Base-by-base conservation (phyloP, 2,797 vertebrate species). In the Cirrhinus mrigala region DNA sequence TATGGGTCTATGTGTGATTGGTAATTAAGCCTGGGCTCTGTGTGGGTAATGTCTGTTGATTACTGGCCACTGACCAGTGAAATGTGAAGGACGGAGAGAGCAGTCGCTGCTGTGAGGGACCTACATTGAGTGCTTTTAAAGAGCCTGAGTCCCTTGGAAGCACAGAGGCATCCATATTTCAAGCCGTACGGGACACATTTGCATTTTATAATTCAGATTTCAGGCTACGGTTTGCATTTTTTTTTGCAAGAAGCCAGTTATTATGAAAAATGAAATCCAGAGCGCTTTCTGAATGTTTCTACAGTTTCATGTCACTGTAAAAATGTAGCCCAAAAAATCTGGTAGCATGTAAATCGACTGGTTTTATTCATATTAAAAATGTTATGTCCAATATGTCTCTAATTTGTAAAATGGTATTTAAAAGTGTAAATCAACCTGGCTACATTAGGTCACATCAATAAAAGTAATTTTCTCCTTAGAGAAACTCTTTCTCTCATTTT, bases 1-100 rank as follows among this genome's bases (percentile, higher is more conserved):
- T 88, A 79, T 85, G 56, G 81, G 83, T 78, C 81, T 76, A 16
- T 90, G 66, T 82, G 58, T 82, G 92, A 90, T 89, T 87, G 62
- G 88, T 94, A 93, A 94, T 94, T 93, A 93, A 93, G 91, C 88
- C 83, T 76, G 89, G 91, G 88, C 90, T 11, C 33, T 89, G 85
- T 58, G 88, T 90, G 91, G 90, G 90, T 93, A 89, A 92, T 87
- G 81, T 60, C 81, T 66, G 92, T 92, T 92, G 93, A 93, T 88
- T 92, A 94, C 92, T 85, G 89, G 89, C 90, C 89, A 93, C 91
- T 93, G 93, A 91, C 91, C 93, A 94, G 90, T 89, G 92, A 94
- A 86, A 92, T 91, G 93, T 94, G 96, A 96, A 96, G 95, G 95
- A 93, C 90, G 82, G 85, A 87, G 68, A 84, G 89, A 81, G 69